phyloP scores from a whole-genome alignment of 1,140 invertebrate genomes.

The Hyphantria cunea region DNA sequence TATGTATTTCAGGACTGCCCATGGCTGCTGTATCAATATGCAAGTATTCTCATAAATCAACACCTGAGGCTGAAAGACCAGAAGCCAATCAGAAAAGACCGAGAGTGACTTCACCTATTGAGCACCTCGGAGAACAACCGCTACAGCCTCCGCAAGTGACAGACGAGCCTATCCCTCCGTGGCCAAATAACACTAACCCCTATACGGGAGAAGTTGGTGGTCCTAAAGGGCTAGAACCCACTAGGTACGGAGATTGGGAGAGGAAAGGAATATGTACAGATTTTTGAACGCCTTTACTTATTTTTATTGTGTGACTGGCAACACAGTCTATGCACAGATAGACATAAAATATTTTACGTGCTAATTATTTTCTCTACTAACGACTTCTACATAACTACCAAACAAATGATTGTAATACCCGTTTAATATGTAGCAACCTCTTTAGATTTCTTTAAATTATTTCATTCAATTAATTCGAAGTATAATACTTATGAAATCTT shows the following conservation, averaged over 20 bases:
- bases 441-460: too few relatives aligned
- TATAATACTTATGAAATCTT: too few relatives aligned
- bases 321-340: too few relatives aligned
- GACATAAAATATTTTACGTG: too few relatives aligned
- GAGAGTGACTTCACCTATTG: constrained; percentile 84
- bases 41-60: constrained; percentile 46
- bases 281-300: constrained; percentile 86
- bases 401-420: too few relatives aligned
- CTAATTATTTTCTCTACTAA: too few relatives aligned
- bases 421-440: too few relatives aligned
- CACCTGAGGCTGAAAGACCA: constrained; percentile 60
- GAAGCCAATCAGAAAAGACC: constrained; percentile 84
- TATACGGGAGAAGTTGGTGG: constrained; percentile 97
- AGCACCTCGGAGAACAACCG: constrained; percentile 82
- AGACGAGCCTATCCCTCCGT: constrained; percentile 92
- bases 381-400: too few relatives aligned
- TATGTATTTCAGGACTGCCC: constrained; percentile 19
- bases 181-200: constrained; percentile 95
- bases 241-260: constrained; percentile 99
- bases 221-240: constrained; percentile 98
- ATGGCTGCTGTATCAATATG: constrained; percentile 1
- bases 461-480: too few relatives aligned
- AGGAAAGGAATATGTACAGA: constrained; percentile 98
- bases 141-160: constrained; percentile 90
- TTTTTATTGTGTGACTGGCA: too few relatives aligned